A percentile compares a stretch with the other conserved stretches of the same genome.
phyloP scores from a whole-genome alignment of 2,888 invertebrate genomes.

The Leuctra nigra region DNA sequence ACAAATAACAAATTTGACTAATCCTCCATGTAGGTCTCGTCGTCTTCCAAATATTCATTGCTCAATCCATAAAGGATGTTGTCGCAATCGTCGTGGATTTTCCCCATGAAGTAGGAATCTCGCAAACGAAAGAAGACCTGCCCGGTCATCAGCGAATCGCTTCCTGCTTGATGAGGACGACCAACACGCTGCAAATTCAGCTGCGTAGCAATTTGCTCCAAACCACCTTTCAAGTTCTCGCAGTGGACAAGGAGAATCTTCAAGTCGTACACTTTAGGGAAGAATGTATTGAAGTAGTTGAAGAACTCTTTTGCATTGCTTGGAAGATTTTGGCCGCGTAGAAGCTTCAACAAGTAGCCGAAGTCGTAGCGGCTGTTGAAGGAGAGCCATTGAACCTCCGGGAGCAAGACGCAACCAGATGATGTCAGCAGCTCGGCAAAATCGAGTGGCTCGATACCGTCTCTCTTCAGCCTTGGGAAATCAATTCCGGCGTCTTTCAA shows the following conservation, averaged over 20 bases:
- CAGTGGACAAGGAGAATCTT: slow-evolving; percentile 99
- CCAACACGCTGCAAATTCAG: slow-evolving; percentile 87
- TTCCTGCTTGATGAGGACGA: slow-evolving; percentile 97
- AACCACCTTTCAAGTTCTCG: slow-evolving; percentile 95
- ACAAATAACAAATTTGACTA: too few relatives aligned
- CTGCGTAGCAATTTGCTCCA: slow-evolving; percentile 96
- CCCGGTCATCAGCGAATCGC: slow-evolving; percentile 95
- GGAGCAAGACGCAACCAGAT: slow-evolving; percentile 91
- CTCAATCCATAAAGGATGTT: too few relatives aligned
- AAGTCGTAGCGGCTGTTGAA: slow-evolving; percentile 99
- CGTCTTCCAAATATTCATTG: too few relatives aligned
- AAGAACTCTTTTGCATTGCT: slow-evolving; percentile 95
- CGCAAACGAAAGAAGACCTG: slow-evolving; percentile 99
- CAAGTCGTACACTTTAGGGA: slow-evolving; percentile 96
- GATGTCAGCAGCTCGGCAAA: slow-evolving; percentile 98
- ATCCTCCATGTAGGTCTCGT: too few relatives aligned
- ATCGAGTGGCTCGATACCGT: slow-evolving; percentile 94
- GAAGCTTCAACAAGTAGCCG: slow-evolving; percentile 90
- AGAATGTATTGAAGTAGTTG: slow-evolving; percentile 86
- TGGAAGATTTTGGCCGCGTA: slow-evolving; percentile 93
- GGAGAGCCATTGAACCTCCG: slow-evolving; percentile 96
- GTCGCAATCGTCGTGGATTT: slow-evolving; percentile 94
- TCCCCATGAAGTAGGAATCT: slow-evolving; percentile 99
- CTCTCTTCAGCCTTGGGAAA: slow-evolving; percentile 96
- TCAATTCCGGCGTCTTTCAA: slow-evolving; percentile 94